Base-by-base conservation (phyloP, 2,113 vertebrate genomes). In the Polypterus bichir region DNA sequence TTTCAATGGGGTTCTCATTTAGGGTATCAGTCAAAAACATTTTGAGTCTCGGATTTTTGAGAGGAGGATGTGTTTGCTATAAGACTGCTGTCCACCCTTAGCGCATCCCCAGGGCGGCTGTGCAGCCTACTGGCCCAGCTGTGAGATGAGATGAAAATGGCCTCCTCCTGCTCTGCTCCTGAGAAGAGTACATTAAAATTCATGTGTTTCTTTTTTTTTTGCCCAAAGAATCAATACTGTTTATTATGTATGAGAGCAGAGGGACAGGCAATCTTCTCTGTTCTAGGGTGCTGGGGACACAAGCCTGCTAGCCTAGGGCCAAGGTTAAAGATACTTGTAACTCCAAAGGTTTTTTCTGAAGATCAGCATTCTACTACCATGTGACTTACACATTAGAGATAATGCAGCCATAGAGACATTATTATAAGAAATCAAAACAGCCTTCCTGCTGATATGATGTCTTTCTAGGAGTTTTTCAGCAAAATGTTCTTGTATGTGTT, bases 171-270 rank as follows among this genome's bases (percentile, higher is more conserved):
- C 65, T 61, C 71, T 70, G 76, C 70, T 75, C 62, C 66, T 65
- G 27, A 27, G 27, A 27, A 27, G 27, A 27, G 27, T 44, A 72
- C 81, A 87, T 87, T 86, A 86, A 86, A 86, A 87, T 86, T 85
- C 85, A 87, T 87, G 83, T 77, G 73, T 79, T 85, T 83, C 74
- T 75, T 77, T 75, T 81, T 81, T 84, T 79, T 76, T 72, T 65
- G 69, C 77, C 79, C 81, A 81, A 83, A 83, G 83, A 87, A 87
- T 87, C 85, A 87, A 87, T 87, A 87, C 81, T 87, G 83, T 86
- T 87, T 86, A 85, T 81, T 86, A 87, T 87, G 85, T 84, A 87
- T 86, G 85, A 86, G 82, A 74, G 80, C 77, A 71, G 66, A 75
- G 66, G 76, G 77, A 74, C 66, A 74, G 72, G 67, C 7, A 53